phyloP scores from a whole-genome alignment of 2,797 vertebrate genomes.

The Pempheris klunzingeri region DNA sequence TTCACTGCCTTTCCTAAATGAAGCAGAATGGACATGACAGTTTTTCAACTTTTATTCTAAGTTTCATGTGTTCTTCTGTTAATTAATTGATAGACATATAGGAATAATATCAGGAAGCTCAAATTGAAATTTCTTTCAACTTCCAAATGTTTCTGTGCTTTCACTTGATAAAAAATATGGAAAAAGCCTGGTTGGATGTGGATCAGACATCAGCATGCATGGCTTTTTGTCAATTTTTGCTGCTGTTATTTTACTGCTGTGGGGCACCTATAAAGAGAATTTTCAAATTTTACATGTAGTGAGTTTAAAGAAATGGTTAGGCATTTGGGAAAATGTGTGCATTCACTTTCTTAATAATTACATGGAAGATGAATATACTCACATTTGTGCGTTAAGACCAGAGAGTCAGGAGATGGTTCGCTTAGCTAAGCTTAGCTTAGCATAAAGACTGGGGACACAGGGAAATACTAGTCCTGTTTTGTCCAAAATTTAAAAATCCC shows the following conservation, averaged over 20 bases:
- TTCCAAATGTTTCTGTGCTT: background rate
- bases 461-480: too few species aligned
- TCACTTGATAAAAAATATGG: background rate
- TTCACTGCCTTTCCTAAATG: background rate
- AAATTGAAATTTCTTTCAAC: too few species aligned
- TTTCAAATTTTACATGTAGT: background rate
- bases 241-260: background rate
- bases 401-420: too few species aligned
- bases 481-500: too few species aligned
- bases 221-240: background rate
- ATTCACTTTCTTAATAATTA: background rate
- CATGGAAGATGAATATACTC: background rate
- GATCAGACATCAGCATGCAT: background rate
- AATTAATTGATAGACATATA: background rate
- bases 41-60: background rate
- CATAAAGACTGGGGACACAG: too few species aligned
- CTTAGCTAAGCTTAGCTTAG: background rate
- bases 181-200: background rate
- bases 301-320: background rate
- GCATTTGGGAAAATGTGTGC: background rate
- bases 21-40: background rate
- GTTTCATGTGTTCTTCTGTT: background rate
- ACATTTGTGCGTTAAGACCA: background rate
- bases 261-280: background rate
- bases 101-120: too few species aligned